Evolutionary conservation across 1,140 invertebrate species (phyloP), one percentile per base, ranked within the genome.

Genomic region (Bombyx mori): DNA sequence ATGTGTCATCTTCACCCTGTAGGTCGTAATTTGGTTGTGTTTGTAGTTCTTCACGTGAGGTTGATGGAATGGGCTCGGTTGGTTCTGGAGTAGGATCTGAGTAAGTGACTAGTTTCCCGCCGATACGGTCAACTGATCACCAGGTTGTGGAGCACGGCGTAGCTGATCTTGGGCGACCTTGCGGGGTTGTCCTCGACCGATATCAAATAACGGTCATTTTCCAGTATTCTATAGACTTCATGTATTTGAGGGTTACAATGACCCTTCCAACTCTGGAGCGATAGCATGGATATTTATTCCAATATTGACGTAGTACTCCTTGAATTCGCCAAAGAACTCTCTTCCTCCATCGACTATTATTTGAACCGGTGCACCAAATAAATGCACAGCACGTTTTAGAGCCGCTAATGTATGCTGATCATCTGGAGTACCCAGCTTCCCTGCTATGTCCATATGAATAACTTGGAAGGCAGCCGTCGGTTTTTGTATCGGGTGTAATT

Each of bases 401-500:
- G 44, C 44, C n/a, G 8, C 44, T 8, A 46, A n/a, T 8, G 44
- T 46, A n/a, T n/a, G 8, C 8, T 46, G 44, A n/a, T 46, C 44
- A n/a, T 8, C 43, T 7, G 8, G 6, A 10, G 66, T 71, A 10
- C 70, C 60, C 7, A 81, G 66, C 7, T 75, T 81, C 0, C 79
- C 68, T 7, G 66, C 64, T 2, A 69, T 66, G 12, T 73, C 70
- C 56, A 73, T 70, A 22, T 68, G 66, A 0, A 73, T 61, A 0
- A 64, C 59, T 44, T 73, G 57, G 47, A 66, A 73, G 10, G 65
- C 47, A 12, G 61, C 42, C 42, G 57, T 61, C 47, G 59, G 60
- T 65, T 77, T 77, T 10, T 62, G 52, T 3, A 83, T 72, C 1
- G 74, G 69, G 47, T 73, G 63, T 2, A 77, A 10, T 43, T 64